Conservation (phyloP, 1,140 invertebrate genomes). For the Cepaea nemoralis region DNA sequence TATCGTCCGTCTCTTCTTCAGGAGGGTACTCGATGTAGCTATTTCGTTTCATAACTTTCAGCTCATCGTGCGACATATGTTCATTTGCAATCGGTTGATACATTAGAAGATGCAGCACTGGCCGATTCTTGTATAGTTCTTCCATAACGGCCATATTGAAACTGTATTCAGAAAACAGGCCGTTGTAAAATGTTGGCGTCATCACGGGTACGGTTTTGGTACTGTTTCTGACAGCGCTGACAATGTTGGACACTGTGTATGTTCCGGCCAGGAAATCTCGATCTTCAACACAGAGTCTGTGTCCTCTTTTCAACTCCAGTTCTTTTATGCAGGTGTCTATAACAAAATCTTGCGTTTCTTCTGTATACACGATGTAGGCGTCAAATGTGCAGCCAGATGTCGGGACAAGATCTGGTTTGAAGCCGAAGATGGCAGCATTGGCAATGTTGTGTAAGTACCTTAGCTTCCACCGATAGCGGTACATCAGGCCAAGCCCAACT, state of each 20-base stretch:
- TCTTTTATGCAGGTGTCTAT: slow-evolving; percentile 31
- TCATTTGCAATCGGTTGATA: neutral
- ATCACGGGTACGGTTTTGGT: slow-evolving; percentile 77
- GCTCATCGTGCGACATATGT: neutral
- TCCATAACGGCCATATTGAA: slow-evolving; percentile 24
- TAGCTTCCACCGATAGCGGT: slow-evolving; percentile 12
- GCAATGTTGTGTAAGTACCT: neutral
- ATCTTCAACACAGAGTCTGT: slow-evolving; percentile 52
- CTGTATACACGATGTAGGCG: slow-evolving; percentile 46
- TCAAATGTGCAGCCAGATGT: slow-evolving; percentile 38
- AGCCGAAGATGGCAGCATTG: neutral
- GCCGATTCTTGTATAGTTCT: neutral
- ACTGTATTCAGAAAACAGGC: neutral
- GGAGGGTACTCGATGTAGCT: slow-evolving; percentile 14
- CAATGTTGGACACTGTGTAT: slow-evolving; percentile 76
- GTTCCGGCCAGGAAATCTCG: slow-evolving; percentile 55
- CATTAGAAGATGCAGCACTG: slow-evolving; percentile 7
- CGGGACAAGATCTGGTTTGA: neutral
- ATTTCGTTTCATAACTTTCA: neutral
- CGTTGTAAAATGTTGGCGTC: slow-evolving; percentile 57
- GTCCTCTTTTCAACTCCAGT: slow-evolving; percentile 41
- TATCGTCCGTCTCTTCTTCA: neutral
- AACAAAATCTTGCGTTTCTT: slow-evolving; percentile 41
- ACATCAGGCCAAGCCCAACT: neutral
- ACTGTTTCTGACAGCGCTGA: slow-evolving; percentile 77